Evolutionary conservation across 2,888 invertebrate species (phyloP).

Genomic region (Bursaphelenchus okinawaensis): DNA sequence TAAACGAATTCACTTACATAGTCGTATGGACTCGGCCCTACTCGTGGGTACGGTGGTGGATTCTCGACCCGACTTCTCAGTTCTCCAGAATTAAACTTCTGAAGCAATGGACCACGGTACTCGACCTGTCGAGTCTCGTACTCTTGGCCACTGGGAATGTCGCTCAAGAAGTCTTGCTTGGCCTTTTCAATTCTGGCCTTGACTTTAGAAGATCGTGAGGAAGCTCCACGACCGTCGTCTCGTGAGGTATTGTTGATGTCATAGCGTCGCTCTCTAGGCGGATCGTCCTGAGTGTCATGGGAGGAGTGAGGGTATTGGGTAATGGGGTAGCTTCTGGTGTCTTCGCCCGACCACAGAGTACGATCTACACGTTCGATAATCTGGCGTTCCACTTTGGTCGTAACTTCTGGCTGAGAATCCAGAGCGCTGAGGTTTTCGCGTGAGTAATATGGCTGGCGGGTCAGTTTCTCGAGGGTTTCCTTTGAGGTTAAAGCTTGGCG

Average conservation of each 20-base stretch:
- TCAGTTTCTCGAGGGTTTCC: constrained; percentile 51
- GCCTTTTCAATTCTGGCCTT: constrained; percentile 42
- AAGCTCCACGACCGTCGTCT: constrained; percentile 22
- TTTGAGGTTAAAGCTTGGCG: constrained; percentile 38
- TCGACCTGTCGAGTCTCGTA: constrained; percentile 38
- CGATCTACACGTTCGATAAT: constrained; percentile 55
- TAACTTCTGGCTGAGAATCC: constrained; percentile 8
- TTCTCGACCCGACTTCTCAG: constrained; percentile 17
- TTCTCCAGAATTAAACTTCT: constrained; percentile 53
- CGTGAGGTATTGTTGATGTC: constrained; percentile 19
- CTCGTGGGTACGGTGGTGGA: constrained; percentile 10
- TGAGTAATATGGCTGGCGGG: constrained; percentile 50
- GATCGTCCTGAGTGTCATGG: constrained; percentile 2
- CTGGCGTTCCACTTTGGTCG: constrained; percentile 36
- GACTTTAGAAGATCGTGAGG: constrained; percentile 22
- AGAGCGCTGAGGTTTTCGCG: constrained; percentile 41
- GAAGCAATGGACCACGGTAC: constrained; percentile 55
- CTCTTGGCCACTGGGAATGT: constrained; percentile 7
- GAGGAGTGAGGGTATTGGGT: constrained; percentile 8
- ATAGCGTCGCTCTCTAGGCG: constrained; percentile 30
- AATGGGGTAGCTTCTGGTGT: constrained; percentile 7
- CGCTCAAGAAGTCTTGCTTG: constrained; percentile 50
- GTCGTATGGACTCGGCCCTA: constrained; percentile 46
- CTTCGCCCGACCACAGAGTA: constrained; percentile 45
- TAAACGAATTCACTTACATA: constrained; percentile 29